A percentile compares a stretch with the other conserved stretches of the same genome.
These are phyloP conservation scores for Lasioglossum baleicum DNA, from an alignment of 1,140 invertebrate species.

Conservation along the genomic window DNA sequence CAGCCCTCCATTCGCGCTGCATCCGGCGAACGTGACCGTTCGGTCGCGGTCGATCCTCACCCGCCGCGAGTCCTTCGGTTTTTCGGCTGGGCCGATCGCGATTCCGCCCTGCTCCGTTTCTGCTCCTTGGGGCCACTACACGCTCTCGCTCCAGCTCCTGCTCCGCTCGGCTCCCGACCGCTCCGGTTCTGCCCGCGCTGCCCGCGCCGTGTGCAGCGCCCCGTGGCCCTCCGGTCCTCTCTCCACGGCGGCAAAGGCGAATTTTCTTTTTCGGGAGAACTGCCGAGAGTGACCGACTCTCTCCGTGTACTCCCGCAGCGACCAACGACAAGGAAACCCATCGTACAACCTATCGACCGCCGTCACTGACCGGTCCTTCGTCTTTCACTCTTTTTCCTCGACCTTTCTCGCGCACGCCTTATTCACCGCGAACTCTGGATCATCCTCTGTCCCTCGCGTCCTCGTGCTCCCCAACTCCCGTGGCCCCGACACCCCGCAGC, in stretches of 20 bases:
- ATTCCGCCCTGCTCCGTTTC: neutral
- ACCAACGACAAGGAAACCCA: conserved; percentile 14
- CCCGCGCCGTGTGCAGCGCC: neutral
- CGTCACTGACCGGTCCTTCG: conserved; percentile 39
- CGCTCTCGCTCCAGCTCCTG: no score
- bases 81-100: neutral
- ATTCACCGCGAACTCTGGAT: neutral
- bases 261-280: no score
- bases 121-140: no score
- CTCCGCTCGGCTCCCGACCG: neutral
- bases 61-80: conserved; percentile 31
- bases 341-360: conserved; percentile 33
- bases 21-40: conserved; percentile 66
- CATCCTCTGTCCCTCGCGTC: neutral
- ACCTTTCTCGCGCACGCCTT: neutral
- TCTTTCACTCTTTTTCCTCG: conserved; percentile 23
- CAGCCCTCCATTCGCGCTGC: conserved; percentile 71
- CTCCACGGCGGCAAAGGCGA: no score
- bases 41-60: conserved; percentile 46
- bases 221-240: neutral
- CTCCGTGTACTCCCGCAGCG: neutral
- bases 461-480: neutral
- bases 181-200: no score
- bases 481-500: no score
- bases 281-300: no score